Conservation (phyloP, 1,140 invertebrate species). For the Drosophila athabasca region DNA sequence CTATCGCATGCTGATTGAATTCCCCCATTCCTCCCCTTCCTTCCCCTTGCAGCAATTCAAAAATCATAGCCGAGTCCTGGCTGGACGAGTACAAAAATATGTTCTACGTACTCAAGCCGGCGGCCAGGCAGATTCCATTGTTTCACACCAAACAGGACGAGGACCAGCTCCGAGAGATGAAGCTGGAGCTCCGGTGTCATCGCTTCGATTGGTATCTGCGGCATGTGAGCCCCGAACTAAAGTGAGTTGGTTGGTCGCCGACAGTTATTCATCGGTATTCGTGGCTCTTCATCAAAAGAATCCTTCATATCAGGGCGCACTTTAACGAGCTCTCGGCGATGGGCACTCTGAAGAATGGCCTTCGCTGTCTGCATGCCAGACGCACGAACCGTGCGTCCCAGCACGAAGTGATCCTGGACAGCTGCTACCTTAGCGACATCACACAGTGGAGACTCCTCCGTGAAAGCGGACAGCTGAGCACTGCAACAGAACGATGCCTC, state of each 20-base stretch:
- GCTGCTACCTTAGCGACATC: conserved; percentile 52
- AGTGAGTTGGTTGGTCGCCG: conserved; percentile 45
- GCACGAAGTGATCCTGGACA: conserved; percentile 32
- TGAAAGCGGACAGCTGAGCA: conserved; percentile 46
- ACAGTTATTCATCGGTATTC: not conserved
- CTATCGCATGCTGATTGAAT: conserved; percentile 59
- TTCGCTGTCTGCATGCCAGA: conserved; percentile 55
- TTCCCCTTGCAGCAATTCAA: conserved; percentile 88
- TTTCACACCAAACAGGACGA: conserved; percentile 32
- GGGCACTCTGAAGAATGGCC: conserved; percentile 57
- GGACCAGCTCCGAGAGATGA: conserved; percentile 84
- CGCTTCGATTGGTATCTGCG: conserved; percentile 97
- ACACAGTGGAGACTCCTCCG: conserved; percentile 65
- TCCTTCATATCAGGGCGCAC: conserved; percentile 38
- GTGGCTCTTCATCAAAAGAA: conserved; percentile 9
- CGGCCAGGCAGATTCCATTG: conserved; percentile 57
- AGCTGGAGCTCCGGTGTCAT: conserved; percentile 91
- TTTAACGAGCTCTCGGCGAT: conserved; percentile 55
- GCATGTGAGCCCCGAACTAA: conserved; percentile 87
- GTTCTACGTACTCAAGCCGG: conserved; percentile 85
- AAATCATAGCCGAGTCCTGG: conserved; percentile 92
- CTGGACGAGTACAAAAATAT: conserved; percentile 93
- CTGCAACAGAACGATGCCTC: conserved; percentile 33
- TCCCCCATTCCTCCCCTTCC: conserved; percentile 7
- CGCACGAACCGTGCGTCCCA: not conserved